Conservation (phyloP, 2,888 invertebrate species). For the Urechis unicinctus region DNA sequence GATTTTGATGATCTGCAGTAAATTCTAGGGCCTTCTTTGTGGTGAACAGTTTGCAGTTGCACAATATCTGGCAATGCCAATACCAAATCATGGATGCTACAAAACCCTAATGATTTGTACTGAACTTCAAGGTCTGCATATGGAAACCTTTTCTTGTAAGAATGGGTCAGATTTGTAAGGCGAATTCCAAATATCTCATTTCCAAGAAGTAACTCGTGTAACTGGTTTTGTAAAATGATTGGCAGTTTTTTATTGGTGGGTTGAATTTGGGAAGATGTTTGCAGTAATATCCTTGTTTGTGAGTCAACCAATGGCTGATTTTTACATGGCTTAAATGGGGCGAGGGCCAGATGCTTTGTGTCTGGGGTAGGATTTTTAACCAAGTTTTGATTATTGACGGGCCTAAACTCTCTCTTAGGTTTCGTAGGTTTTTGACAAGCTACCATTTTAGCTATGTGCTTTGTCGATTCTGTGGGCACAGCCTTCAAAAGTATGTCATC, state of each 20-base stretch:
- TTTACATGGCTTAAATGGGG: too few species aligned
- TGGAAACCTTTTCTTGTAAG: background rate
- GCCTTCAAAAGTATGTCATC: background rate
- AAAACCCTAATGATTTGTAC: background rate
- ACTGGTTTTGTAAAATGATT: background rate
- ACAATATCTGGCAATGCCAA: background rate
- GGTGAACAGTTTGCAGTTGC: background rate
- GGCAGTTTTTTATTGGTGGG: too few species aligned
- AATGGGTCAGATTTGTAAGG: too few species aligned
- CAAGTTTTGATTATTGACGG: too few species aligned
- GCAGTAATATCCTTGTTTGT: too few species aligned
- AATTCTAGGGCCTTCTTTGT: background rate
- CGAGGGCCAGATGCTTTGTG: too few species aligned
- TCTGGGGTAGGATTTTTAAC: too few species aligned
- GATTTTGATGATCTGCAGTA: too few species aligned
- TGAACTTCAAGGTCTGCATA: background rate
- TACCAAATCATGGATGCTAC: background rate
- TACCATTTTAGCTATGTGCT: background rate
- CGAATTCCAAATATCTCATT: too few species aligned
- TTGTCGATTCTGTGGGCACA: background rate
- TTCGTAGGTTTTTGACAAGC: background rate
- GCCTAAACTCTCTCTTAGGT: too few species aligned
- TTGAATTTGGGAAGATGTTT: too few species aligned
- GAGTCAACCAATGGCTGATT: too few species aligned
- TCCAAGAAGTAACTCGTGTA: background rate